Evolutionary conservation across 2,888 invertebrate genomes (phyloP).

Genomic region (Watsonalla binaria): DNA sequence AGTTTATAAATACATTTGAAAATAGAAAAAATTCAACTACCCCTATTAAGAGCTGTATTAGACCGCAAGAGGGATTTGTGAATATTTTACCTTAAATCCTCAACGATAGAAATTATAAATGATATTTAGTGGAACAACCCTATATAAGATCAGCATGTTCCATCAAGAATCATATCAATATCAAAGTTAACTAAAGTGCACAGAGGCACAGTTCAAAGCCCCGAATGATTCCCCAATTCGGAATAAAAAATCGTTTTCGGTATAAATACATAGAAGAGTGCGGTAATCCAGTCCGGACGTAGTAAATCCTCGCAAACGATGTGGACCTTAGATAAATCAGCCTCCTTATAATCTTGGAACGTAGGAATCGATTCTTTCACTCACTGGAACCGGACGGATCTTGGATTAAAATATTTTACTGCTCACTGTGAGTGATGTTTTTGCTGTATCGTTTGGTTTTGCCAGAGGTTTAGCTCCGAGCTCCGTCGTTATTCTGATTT

Average conservation of each 20-base stretch:
- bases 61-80: too few relatives aligned
- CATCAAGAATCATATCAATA: neutral
- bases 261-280: constrained; percentile 22
- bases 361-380: constrained; percentile 36
- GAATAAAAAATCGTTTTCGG: neutral
- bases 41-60: too few relatives aligned
- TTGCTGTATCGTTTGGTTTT: constrained; percentile 3
- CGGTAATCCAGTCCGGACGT: constrained; percentile 35
- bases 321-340: constrained; percentile 42
- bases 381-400: constrained; percentile 33
- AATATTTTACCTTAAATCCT: too few relatives aligned
- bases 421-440: constrained; percentile 16
- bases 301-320: constrained; percentile 41
- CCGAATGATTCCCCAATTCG: neutral
- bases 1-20: too few relatives aligned
- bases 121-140: too few relatives aligned
- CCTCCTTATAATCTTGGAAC: constrained; percentile 36
- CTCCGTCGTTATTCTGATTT: too few relatives aligned
- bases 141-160: too few relatives aligned
- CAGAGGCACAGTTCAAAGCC: neutral
- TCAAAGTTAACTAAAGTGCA: neutral
- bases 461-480: too few relatives aligned
- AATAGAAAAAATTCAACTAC: too few relatives aligned
- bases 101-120: too few relatives aligned
- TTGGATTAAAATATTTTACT: constrained; percentile 33